A percentile compares a stretch with the other conserved stretches of the same genome.
Evolutionary conservation across 2,888 invertebrate genomes (phyloP).

Genomic region (Cecidostiba fungosa): DNA sequence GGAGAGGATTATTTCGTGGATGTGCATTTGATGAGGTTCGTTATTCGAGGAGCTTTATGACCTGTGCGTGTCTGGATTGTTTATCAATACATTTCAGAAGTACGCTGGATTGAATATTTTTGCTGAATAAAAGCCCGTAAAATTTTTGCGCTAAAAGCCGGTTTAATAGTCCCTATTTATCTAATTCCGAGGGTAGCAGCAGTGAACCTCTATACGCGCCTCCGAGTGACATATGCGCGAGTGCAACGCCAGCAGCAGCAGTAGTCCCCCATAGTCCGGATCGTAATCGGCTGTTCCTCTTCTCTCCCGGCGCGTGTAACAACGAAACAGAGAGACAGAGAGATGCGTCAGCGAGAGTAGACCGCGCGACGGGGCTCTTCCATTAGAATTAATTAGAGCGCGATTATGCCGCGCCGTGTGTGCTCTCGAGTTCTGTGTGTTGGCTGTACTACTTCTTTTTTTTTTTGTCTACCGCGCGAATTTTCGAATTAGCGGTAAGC

Average conservation of each 20-base stretch:
- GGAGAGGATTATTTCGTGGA: conserved; percentile 5
- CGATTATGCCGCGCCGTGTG: conserved; percentile 23
- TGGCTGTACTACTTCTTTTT: not conserved
- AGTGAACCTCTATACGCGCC: conserved; percentile 40
- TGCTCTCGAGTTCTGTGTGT: not conserved
- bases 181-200: conserved; percentile 2
- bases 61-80: not conserved
- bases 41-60: not conserved
- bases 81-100: not conserved
- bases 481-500: not conserved
- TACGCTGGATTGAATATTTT: too few relatives aligned
- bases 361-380: conserved; percentile 30
- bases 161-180: conserved; percentile 34
- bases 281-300: conserved; percentile 46
- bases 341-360: conserved; percentile 37
- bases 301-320: conserved; percentile 18
- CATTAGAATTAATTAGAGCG: conserved; percentile 57
- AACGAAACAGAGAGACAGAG: conserved; percentile 56
- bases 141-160: not conserved
- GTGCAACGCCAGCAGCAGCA: not conserved
- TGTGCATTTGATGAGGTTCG: conserved; percentile 15
- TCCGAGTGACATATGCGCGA: conserved; percentile 66
- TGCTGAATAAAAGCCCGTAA: not conserved
- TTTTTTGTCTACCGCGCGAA: not conserved
- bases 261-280: not conserved